Base-by-base conservation (phyloP, 2,797 vertebrate genomes). In the Anabas testudineus region DNA sequence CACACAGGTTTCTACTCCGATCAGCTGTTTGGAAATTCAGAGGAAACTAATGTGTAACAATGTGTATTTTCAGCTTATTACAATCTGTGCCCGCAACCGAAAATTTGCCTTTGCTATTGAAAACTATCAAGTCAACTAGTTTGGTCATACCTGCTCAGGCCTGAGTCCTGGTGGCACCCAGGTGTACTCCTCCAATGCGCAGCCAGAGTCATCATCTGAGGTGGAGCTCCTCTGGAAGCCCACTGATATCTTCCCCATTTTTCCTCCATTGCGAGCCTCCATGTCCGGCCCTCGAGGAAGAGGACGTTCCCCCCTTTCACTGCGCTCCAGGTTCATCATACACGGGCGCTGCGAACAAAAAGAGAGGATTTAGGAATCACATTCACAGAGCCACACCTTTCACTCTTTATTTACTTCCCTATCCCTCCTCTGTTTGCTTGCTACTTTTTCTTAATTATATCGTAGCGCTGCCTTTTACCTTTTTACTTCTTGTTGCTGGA, bases 201-300 rank as follows among this genome's bases (percentile, higher is more conserved):
- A 99, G n/a, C 97, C 97, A 0, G 97, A 99, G 82, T 99, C 97
- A 0, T 99, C 97, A 0, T 99, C 97, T 0, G 97, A 99, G 0
- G 97, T 97, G 85, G 97, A 99, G 86, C 97, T 98, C 85, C 96
- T 93, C 91, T 98, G 97, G 81, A 97, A 98, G 26, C 95, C 97
- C 2, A 95, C 92, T 3, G 94, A 86, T 0, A 95, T 92, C 77
- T 96, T 97, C 79, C 90, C 93, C 73, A 87, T 83, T 71, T 91
- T 92, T 2, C 82, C 88, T 52, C 77, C 88, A 13, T 93, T 80
- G 81, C 96, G 95, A 24, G 94, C 91, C 80, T 98, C 96, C 96
- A 96, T 96, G 71, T 97, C 95, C 41, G 92, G 71, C 69, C 93
- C 93, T 80, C 88, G 91, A 34, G 78, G 67, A 56, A 90, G 88